A percentile compares a stretch with the other conserved stretches of the same genome.
Evolutionary conservation across 2,888 invertebrate genomes (phyloP).

Genomic region (Mythimna impura): DNA sequence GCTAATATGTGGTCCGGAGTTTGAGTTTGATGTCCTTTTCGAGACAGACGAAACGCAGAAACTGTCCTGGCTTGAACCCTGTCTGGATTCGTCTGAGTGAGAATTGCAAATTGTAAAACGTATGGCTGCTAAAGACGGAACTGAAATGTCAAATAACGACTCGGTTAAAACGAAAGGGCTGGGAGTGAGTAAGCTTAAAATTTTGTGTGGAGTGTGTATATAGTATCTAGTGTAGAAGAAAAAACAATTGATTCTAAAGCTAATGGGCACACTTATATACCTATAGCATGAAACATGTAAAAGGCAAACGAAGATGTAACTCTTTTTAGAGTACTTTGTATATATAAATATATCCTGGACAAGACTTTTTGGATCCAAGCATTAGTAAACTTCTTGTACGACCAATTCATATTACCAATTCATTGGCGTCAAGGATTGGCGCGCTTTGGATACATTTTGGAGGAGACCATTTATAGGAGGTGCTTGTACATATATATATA

Average conservation of each 20-base stretch:
- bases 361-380: background rate
- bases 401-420: no score
- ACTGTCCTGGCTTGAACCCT: slow-evolving; percentile 6
- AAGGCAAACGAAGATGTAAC: background rate
- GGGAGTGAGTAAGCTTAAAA: slow-evolving; percentile 14
- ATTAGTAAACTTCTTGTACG: background rate
- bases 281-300: background rate
- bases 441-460: background rate
- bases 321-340: no score
- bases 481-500: background rate
- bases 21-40: slow-evolving; percentile 49
- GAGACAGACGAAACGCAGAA: slow-evolving; percentile 49
- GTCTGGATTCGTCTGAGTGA: slow-evolving; percentile 19
- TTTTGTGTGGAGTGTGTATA: no score
- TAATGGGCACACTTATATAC: background rate
- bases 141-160: slow-evolving; percentile 39
- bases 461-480: slow-evolving; percentile 7
- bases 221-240: background rate
- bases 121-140: slow-evolving; percentile 30
- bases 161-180: background rate
- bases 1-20: slow-evolving; percentile 55
- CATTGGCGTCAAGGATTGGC: no score
- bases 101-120: slow-evolving; percentile 29
- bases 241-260: background rate
- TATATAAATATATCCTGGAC: no score